Base-by-base conservation (phyloP, 2,113 vertebrate species). In the Anolis carolinensis region DNA sequence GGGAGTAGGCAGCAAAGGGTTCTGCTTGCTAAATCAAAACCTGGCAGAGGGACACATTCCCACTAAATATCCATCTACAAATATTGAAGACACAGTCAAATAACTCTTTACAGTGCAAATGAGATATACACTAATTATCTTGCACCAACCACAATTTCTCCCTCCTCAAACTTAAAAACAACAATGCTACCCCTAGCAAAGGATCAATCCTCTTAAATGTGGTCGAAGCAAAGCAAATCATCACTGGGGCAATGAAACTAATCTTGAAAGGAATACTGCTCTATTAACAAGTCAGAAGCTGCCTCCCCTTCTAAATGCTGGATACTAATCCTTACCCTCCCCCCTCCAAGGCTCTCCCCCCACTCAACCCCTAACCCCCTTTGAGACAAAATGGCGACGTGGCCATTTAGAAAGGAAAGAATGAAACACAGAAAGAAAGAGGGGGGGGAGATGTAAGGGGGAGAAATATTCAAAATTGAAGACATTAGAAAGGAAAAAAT, bases 371-470 rank as follows among this genome's bases (percentile, higher is more conserved):
- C 91, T 90, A 83, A 70, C 94, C 91, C 93, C 93, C 94, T 78
- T 90, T 88, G 90, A 91, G 95, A 96, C 95, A 96, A 96, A 94
- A 96, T 96, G 95, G 96, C 96, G 95, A 95, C 94, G 93, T 92
- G 96, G 94, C 88, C 93, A 65, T 89, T 34, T 48, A 84, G 90
- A 73, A 81, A 63, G 23, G 86, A 90, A 89, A 85, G 86, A 87
- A 23, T 18, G 59, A 55, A 83, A 78, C 70, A 65, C 71, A 74
- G 27, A 18, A 21, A 9, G 62, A 25, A 11, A 39, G 63, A 7
- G 4, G 4, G 23, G 10, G 1, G 3, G 88, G 85, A 84, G 44
- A 39, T 32, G 48, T 5, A 16, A 32, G 3, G 65, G 32, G 25
- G 44, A 36, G 8, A 23, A 1, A 67, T 25, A n/a, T n/a, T n/a